Base-by-base conservation (phyloP, 2,113 vertebrate species). In the Mesembrinibis cayennensis region DNA sequence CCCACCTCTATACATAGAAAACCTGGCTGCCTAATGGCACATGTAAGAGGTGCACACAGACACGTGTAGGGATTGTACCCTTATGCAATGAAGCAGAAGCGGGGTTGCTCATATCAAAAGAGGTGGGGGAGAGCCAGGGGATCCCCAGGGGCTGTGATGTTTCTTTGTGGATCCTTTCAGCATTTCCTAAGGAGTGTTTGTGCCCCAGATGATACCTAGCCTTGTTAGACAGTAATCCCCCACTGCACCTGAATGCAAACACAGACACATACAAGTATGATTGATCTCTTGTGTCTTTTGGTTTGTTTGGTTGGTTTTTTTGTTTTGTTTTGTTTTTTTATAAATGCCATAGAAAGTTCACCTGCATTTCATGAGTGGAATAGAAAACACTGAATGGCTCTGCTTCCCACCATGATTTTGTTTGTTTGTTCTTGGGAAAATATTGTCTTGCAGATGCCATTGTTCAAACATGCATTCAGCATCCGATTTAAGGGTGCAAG, bases 341-440 rank as follows among this genome's bases (percentile, higher is more conserved):
- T 50, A 94, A 93, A 89, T 86, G 69, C 40, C 63, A 93, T 55
- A 55, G 18, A 62, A 92, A 89, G 69, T 91, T 96, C 83, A 89
- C 40, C 23, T 65, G 45, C 45, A 87, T 89, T 93, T 87, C 81
- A 40, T 44, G 62, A 47, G 8, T 47, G 56, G 83, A 80, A 93
- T 67, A 63, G n/a, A 76, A 93, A 91, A 63, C 21, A 62, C 34
- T 36, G 45, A 91, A 70, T 21, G 81, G 36, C 50, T 92, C 50
- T 93, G 38, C 21, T 82, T 15, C 13, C 34, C 65, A 89, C 15
- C 3, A 30, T 25, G 11, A 40, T n/a, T 82, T 65, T 52, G 4
- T 56, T 70, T 50, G 27, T 26, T 87, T 78, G 32, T 38, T 91
- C 65, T 71, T 4, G 5, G 58, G 53, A 89, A 89, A 83, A 80